phyloP scores from a whole-genome alignment of 2,888 invertebrate species.

The Heliconius hortense region DNA sequence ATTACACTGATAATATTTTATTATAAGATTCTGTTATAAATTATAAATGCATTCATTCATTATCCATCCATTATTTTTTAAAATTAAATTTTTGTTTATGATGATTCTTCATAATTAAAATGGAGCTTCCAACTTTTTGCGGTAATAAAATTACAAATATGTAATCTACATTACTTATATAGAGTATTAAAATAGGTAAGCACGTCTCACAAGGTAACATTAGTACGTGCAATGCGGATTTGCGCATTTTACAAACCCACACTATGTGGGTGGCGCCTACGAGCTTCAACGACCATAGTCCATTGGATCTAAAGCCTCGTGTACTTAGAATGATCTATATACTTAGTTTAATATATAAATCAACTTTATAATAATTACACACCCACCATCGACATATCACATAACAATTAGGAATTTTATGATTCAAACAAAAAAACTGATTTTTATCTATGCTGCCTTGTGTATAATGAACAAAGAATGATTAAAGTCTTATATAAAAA shows the following conservation, averaged over 20 bases:
- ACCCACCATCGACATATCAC: constrained; percentile 60
- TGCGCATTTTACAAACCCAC: constrained; percentile 61
- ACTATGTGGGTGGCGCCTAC: constrained; percentile 55
- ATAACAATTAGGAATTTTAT: constrained; percentile 51
- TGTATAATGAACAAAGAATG: not conserved
- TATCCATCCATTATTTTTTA: too few relatives aligned
- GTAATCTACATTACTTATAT: constrained; percentile 13
- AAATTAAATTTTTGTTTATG: not conserved
- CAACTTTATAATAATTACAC: constrained; percentile 39
- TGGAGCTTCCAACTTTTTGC: not conserved
- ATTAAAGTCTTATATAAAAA: constrained; percentile 11
- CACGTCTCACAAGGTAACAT: constrained; percentile 55
- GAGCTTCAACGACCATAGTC: constrained; percentile 49
- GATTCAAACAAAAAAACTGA: not conserved
- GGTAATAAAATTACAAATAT: constrained; percentile 1
- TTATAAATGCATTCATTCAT: too few relatives aligned
- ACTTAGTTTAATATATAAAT: constrained; percentile 20
- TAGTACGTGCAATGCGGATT: constrained; percentile 70
- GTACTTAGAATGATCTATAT: constrained; percentile 27
- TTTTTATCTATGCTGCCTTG: not conserved
- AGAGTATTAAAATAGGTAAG: constrained; percentile 23
- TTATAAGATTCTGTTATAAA: too few relatives aligned
- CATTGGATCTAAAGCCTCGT: constrained; percentile 40
- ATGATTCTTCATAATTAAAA: constrained; percentile 2
- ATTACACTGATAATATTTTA: too few relatives aligned